Base-by-base conservation (phyloP, 2,888 invertebrate genomes). In the Conops quadrifasciatus region DNA sequence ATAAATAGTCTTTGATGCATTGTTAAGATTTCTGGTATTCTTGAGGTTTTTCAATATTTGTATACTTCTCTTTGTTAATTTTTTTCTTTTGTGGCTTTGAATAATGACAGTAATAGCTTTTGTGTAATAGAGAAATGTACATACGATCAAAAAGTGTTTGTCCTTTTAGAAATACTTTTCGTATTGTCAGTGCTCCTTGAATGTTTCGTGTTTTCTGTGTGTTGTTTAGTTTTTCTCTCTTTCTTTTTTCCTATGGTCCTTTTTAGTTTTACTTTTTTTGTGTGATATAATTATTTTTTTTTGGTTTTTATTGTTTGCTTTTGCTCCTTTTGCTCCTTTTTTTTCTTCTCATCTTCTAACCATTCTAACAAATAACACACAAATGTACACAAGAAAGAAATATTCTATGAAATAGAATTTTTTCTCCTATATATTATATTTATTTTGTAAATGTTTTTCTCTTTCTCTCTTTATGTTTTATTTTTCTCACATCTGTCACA, bases 381-480 rank as follows among this genome's bases (percentile, higher is more conserved):
- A 15, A 49, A 49, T 26, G 49, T 43, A 47, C 47, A 60, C 15
- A 49, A 68, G 53, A 47, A 59, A n/a, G 67, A 73, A 62, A 69
- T 67, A 67, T n/a, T n/a, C n/a, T n/a, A n/a, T 64, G 71, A 72
- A 60, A 56, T 62, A 59, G 58, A 71, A 64, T 67, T 72, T 71
- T 53, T 67, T 66, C 58, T 63, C 72, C 26, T 49, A 56, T 26
- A 58, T 71, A 74, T 72, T 75, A 76, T 80, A 81, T 82, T 80
- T 81, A 81, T 83, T 80, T 83, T 82, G 79, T 82, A 80, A 82
- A 82, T 78, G 77, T 82, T 76, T 78, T 81, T 83, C 74, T 81
- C 80, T 80, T 78, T 80, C 78, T 82, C 78, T 81, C 78, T 80
- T 77, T 80, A 70, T 79, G 80, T 78, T 82, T 76, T 81, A 80